Evolutionary conservation across 2,113 vertebrate species (phyloP).

Genomic region (Anolis sagrei): DNA sequence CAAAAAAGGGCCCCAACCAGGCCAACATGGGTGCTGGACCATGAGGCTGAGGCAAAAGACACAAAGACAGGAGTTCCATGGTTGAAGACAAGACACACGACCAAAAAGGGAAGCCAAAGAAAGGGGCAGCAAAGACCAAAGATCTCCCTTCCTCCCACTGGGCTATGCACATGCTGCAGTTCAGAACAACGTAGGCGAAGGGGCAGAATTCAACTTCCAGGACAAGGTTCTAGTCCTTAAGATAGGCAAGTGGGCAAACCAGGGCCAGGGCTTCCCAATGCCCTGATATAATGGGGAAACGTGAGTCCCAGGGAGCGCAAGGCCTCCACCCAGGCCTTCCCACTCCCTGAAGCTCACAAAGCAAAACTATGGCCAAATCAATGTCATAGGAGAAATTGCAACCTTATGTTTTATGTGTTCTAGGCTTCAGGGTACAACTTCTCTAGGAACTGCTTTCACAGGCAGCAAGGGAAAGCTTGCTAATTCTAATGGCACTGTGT

Average conservation of each 20-base stretch:
- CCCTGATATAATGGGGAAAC: no score
- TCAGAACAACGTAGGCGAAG: accelerated
- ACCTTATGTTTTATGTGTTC: no score
- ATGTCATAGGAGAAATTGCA: neutral
- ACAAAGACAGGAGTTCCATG: neutral
- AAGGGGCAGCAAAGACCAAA: no score
- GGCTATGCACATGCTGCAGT: neutral
- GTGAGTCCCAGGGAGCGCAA: no score
- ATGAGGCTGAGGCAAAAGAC: neutral
- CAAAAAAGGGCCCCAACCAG: neutral
- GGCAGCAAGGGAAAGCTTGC: neutral
- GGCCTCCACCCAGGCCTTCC: no score
- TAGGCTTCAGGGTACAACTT: neutral
- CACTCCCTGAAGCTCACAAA: no score
- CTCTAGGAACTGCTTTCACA: neutral
- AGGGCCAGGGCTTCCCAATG: no score
- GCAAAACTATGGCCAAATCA: no score
- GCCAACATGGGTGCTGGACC: accelerated
- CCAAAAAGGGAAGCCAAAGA: neutral
- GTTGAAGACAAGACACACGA: neutral
- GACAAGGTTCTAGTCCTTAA: neutral
- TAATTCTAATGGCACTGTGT: neutral
- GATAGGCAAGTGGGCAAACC: no score
- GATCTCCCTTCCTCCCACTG: neutral
- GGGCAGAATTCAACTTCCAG: neutral